phyloP scores from a whole-genome alignment of 2,113 vertebrate genomes.

The Anolis carolinensis region DNA sequence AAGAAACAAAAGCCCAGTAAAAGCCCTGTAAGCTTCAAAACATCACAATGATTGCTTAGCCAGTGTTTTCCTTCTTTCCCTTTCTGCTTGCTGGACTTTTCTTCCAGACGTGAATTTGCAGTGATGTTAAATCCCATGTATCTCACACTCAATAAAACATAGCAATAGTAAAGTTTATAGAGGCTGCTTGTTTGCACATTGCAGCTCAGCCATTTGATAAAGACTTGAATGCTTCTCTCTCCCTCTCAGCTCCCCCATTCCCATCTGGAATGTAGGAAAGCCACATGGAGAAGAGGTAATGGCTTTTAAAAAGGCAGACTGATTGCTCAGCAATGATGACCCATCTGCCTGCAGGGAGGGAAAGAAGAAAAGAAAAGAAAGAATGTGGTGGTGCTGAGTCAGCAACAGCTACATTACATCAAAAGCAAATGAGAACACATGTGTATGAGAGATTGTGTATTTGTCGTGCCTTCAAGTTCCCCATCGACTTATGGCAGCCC shows the following conservation, averaged over 20 bases:
- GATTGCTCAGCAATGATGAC: slow-evolving; percentile 60
- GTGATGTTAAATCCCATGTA: slow-evolving; percentile 62
- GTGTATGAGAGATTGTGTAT: too few relatives aligned
- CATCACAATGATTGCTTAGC: slow-evolving; percentile 49
- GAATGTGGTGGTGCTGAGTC: slow-evolving; percentile 19
- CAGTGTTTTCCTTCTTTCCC: slow-evolving; percentile 55
- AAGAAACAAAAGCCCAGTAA: slow-evolving; percentile 59
- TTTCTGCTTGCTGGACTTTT: slow-evolving; percentile 5
- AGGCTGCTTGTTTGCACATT: slow-evolving; percentile 51
- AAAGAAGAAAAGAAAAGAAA: not conserved
- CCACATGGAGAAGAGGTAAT: slow-evolving; percentile 55
- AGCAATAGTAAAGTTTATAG: slow-evolving; percentile 57
- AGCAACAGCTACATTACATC: slow-evolving; percentile 15
- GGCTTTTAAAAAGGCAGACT: slow-evolving; percentile 57
- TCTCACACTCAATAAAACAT: slow-evolving; percentile 67
- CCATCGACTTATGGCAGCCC: too few relatives aligned
- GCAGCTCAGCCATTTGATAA: slow-evolving; percentile 31
- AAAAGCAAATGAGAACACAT: slow-evolving; percentile 31
- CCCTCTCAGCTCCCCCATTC: too few relatives aligned
- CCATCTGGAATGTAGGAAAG: slow-evolving; percentile 71
- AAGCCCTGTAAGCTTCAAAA: slow-evolving; percentile 59
- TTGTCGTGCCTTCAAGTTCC: too few relatives aligned
- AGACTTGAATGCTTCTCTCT: slow-evolving; percentile 38
- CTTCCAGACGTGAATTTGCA: slow-evolving; percentile 56
- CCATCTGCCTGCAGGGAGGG: not conserved